Evolutionary conservation across 35 echinoderm and acorn worm genomes (phyloP).

Genomic region (Diadema setosum): DNA sequence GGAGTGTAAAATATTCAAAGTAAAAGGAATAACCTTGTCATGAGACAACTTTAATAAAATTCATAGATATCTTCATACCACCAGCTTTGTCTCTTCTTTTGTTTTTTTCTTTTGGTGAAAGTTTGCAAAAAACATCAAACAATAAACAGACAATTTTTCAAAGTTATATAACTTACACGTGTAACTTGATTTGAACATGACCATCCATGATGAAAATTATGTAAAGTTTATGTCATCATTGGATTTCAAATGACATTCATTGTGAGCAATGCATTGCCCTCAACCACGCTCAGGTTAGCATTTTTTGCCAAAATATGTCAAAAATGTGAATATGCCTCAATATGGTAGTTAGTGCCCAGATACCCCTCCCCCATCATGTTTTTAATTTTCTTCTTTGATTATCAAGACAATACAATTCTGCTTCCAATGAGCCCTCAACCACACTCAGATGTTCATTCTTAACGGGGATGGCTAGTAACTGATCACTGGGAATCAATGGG

Average conservation of each 20-base stretch:
- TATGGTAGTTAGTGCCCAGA: not conserved
- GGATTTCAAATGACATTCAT: not conserved
- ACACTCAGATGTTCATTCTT: not conserved
- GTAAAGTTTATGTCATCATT: not conserved
- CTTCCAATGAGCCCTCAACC: not conserved
- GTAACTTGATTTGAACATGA: not conserved
- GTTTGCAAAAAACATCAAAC: not conserved
- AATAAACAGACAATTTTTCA: not conserved
- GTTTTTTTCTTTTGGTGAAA: not conserved
- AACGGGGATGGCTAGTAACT: too few relatives aligned
- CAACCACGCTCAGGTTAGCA: not conserved
- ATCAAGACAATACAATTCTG: not conserved
- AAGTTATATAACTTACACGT: not conserved
- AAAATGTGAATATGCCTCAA: not conserved
- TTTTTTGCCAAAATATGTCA: not conserved
- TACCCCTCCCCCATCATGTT: not conserved
- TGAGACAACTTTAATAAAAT: not conserved
- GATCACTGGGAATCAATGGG: too few relatives aligned
- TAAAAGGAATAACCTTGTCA: not conserved
- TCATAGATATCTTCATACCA: too few relatives aligned
- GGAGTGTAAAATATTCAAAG: not conserved
- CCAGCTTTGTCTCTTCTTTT: not conserved
- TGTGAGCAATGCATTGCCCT: not conserved
- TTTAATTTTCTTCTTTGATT: not conserved
- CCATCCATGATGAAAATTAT: not conserved